Evolutionary conservation across 2,888 invertebrate genomes (phyloP).

Genomic region (Chymomyza procnemis): DNA sequence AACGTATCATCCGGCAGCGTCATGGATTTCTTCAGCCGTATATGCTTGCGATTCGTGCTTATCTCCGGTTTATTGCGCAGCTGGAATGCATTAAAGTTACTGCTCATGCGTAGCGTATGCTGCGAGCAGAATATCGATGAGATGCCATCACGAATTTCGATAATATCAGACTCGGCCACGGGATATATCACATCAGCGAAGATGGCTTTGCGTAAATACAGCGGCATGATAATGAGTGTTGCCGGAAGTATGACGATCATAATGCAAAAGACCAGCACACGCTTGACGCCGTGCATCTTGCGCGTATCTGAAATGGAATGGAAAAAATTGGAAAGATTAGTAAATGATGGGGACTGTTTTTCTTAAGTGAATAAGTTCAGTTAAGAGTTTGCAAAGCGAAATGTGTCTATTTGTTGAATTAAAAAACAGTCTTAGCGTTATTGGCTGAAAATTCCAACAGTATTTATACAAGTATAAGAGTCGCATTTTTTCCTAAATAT

Average conservation of each 20-base stretch:
- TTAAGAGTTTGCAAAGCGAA: too few relatives aligned
- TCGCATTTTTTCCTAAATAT: too few relatives aligned
- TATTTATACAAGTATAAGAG: too few relatives aligned
- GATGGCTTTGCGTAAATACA: constrained; percentile 86
- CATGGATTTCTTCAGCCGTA: constrained; percentile 89
- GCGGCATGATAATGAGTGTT: constrained; percentile 86
- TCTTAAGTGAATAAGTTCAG: too few relatives aligned
- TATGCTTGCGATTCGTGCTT: constrained; percentile 85
- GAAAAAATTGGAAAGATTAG: constrained; percentile 9
- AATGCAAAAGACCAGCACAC: constrained; percentile 88
- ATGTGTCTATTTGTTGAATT: too few relatives aligned
- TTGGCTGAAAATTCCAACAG: too few relatives aligned
- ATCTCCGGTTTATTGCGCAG: constrained; percentile 85
- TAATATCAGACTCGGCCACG: constrained; percentile 90
- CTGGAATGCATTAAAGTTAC: constrained; percentile 86
- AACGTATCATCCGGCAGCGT: constrained; percentile 89
- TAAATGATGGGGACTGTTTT: not conserved
- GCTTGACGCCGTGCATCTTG: constrained; percentile 89
- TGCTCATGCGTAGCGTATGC: constrained; percentile 88
- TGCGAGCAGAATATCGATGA: constrained; percentile 90
- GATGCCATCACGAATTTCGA: constrained; percentile 89
- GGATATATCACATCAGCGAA: constrained; percentile 88
- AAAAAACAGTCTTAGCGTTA: too few relatives aligned
- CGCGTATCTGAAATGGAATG: constrained; percentile 81
- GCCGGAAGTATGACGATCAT: constrained; percentile 87